Base-by-base conservation (phyloP, 2,888 invertebrate species). In the Ornithoptera alexandrae region DNA sequence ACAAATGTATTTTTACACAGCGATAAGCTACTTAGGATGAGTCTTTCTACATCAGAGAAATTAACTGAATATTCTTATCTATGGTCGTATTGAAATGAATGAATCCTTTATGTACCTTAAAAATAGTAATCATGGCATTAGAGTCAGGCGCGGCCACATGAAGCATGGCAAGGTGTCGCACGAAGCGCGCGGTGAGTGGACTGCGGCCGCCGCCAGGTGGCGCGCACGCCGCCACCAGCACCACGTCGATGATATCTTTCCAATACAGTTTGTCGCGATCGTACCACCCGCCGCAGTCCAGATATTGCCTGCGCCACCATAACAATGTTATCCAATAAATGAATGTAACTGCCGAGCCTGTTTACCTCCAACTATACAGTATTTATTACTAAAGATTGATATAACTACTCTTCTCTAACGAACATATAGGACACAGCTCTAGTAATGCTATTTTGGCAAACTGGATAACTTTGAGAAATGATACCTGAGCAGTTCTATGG, bases 191-290 rank as follows among this genome's bases (percentile, higher is more conserved):
- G 0, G 97, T 97, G 18, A 98, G 92, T 15, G 96, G 96, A 81
- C 98, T 97, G 62, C 97, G 93, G 0, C 98, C 98, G 15, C 98
- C 98, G 0, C 98, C 98, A 0, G 98, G 98, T 0, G 98, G 98
- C 0, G 96, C 97, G 84, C 98, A 98, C 69, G 97, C 97, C 60
- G 95, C 95, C 0, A 96, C 94, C 66, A 98, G 86, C 0, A 97
- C 95, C 57, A 98, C 96, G 84, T 98, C 97, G 72, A 95, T 89
- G n/a, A 98, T 95, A 12, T 95, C 94, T 83, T 97, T 97, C 98
- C 98, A 98, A 83, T 95, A 97, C 62, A 98, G 86, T 81, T 97
- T 97, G 71, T 97, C 96, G 66, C 97, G 94, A 81, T 98, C 98
- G 82, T 97, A 98, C 67, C 98, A 90, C 0, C 98, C 98, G 42